phyloP scores from a whole-genome alignment of 1,140 invertebrate species.

The Pseudoatta argentina region DNA sequence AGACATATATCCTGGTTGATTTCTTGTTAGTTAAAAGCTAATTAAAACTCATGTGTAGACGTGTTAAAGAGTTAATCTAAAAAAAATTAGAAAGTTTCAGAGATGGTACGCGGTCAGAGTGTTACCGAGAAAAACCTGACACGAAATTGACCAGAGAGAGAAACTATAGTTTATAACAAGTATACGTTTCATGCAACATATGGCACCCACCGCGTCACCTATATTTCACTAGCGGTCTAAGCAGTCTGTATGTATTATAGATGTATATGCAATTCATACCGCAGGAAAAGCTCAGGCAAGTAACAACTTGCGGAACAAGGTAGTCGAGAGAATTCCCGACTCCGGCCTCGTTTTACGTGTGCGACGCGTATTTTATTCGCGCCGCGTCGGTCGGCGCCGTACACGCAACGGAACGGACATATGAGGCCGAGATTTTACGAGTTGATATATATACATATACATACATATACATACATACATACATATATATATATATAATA shows the following conservation, averaged over 20 bases:
- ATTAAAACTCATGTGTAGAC: too few species aligned
- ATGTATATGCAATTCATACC: constrained; percentile 11
- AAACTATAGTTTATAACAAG: constrained; percentile 22
- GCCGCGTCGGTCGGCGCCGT: background rate
- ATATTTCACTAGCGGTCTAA: constrained; percentile 54
- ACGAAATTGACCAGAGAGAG: constrained; percentile 4
- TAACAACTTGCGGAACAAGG: background rate
- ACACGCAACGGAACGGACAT: constrained; percentile 36
- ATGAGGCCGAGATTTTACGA: constrained; percentile 61
- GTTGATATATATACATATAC: background rate
- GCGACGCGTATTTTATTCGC: constrained; percentile 61
- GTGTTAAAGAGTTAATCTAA: background rate
- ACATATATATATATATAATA: background rate
- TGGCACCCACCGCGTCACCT: background rate
- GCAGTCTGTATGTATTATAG: background rate
- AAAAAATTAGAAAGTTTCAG: background rate
- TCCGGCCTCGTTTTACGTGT: constrained; percentile 50
- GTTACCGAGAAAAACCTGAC: background rate
- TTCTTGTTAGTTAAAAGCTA: too few species aligned
- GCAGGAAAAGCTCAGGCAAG: constrained; percentile 26
- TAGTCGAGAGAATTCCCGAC: constrained; percentile 20
- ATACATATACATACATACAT: too few species aligned
- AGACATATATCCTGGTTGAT: too few species aligned
- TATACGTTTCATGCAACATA: constrained; percentile 31
- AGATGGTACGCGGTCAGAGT: background rate